phyloP scores from a whole-genome alignment of 2,888 invertebrate genomes.

The Folsomia manolachei region DNA sequence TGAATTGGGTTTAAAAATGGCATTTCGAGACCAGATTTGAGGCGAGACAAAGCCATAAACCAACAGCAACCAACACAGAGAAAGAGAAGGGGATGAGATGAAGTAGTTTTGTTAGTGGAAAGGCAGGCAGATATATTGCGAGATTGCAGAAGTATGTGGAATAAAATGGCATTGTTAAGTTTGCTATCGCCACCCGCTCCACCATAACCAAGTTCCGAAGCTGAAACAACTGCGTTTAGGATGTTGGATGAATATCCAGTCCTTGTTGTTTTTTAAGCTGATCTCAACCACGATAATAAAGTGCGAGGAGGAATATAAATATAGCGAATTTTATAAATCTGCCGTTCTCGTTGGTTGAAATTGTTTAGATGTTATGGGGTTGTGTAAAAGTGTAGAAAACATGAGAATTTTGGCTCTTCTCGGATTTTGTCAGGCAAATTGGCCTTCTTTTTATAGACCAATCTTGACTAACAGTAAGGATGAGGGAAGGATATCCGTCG shows the following conservation, averaged over 20 bases:
- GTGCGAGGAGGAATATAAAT: background rate
- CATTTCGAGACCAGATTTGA: background rate
- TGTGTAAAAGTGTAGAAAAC: background rate
- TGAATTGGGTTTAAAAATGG: background rate
- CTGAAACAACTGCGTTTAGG: too few relatives aligned
- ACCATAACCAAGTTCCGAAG: too few relatives aligned
- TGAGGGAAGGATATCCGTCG: too few relatives aligned
- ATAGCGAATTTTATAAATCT: background rate
- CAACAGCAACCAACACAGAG: background rate
- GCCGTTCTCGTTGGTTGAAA: background rate
- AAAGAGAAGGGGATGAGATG: too few relatives aligned
- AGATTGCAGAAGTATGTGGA: background rate
- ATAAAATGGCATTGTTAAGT: background rate
- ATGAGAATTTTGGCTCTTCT: background rate
- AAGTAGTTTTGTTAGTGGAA: too few relatives aligned
- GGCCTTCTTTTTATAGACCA: conserved; percentile 7
- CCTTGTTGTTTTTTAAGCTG: too few relatives aligned
- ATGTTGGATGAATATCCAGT: background rate
- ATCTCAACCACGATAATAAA: background rate
- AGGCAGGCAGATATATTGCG: too few relatives aligned
- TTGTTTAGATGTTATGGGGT: background rate
- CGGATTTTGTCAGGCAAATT: background rate
- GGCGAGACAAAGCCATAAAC: background rate
- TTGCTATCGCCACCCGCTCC: too few relatives aligned
- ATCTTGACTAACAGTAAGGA: too few relatives aligned